Evolutionary conservation across 2,888 invertebrate genomes (phyloP).

Genomic region (Tenthredo distinguenda): DNA sequence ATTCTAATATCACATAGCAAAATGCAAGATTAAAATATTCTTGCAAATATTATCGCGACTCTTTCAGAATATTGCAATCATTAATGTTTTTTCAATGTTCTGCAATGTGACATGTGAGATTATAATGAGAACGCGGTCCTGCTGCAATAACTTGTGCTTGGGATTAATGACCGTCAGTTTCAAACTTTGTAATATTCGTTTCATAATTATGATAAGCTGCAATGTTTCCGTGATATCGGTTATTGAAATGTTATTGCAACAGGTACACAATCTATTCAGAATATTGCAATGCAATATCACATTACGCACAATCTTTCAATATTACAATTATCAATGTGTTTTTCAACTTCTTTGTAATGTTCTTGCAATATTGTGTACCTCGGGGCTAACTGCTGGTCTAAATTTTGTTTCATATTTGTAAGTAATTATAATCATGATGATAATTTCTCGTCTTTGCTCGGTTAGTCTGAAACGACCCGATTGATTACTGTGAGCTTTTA

Average conservation of each 20-base stretch:
- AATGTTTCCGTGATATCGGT: neutral
- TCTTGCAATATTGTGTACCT: neutral
- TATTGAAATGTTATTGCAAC: neutral
- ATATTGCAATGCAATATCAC: neutral
- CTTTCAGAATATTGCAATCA: neutral
- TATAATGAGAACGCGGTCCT: neutral
- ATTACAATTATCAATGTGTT: neutral
- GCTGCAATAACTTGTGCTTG: neutral
- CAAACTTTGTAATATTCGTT: neutral
- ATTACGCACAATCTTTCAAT: neutral
- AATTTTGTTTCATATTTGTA: neutral
- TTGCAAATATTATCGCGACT: neutral
- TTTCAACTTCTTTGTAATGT: neutral
- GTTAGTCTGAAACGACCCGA: neutral
- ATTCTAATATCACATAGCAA: too few species aligned
- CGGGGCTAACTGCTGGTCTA: neutral
- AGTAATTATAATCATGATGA: neutral
- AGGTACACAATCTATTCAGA: too few species aligned
- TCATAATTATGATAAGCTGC: neutral
- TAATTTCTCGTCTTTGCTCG: neutral
- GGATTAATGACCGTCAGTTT: neutral
- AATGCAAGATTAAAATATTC: neutral
- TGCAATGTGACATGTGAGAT: neutral
- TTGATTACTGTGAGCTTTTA: neutral
- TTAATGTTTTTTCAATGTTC: neutral